Evolutionary conservation across 1,140 invertebrate species (phyloP).

Genomic region (Chrysomallon squamiferum): DNA sequence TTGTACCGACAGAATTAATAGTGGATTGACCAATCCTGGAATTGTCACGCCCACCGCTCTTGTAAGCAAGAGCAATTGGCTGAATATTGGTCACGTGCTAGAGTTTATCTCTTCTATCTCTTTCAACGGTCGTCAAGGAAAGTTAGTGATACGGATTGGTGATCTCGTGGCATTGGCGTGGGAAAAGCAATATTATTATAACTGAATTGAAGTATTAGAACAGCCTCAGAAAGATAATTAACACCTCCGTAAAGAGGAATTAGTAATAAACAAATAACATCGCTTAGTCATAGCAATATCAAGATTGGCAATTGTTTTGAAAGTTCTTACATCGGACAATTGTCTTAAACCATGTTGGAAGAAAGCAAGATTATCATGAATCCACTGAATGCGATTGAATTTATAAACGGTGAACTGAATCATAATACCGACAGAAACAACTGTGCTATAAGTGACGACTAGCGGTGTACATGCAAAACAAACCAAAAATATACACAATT

Average conservation of each 20-base stretch:
- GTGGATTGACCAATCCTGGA: too few relatives aligned
- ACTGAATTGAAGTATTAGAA: background rate
- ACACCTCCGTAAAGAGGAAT: background rate
- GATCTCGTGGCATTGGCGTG: slow-evolving; percentile 8
- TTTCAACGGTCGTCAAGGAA: slow-evolving; percentile 57
- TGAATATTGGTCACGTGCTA: slow-evolving; percentile 42
- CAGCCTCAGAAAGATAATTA: too few relatives aligned
- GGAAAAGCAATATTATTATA: background rate
- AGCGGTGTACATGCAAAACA: too few relatives aligned
- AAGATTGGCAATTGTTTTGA: background rate
- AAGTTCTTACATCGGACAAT: background rate
- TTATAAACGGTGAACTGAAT: slow-evolving; percentile 59
- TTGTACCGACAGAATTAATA: slow-evolving; percentile 27
- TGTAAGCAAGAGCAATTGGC: slow-evolving; percentile 41
- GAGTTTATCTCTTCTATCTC: slow-evolving; percentile 32
- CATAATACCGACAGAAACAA: too few relatives aligned
- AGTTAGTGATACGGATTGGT: background rate
- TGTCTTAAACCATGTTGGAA: slow-evolving; percentile 47
- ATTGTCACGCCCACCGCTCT: slow-evolving; percentile 58
- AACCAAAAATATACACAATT: too few relatives aligned
- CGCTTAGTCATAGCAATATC: background rate
- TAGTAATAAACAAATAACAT: background rate
- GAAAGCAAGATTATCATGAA: slow-evolving; percentile 62
- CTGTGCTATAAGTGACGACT: too few relatives aligned
- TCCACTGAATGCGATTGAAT: slow-evolving; percentile 63